Evolutionary conservation across 1,140 invertebrate species (phyloP).

Genomic region (Riptortus pedestris): DNA sequence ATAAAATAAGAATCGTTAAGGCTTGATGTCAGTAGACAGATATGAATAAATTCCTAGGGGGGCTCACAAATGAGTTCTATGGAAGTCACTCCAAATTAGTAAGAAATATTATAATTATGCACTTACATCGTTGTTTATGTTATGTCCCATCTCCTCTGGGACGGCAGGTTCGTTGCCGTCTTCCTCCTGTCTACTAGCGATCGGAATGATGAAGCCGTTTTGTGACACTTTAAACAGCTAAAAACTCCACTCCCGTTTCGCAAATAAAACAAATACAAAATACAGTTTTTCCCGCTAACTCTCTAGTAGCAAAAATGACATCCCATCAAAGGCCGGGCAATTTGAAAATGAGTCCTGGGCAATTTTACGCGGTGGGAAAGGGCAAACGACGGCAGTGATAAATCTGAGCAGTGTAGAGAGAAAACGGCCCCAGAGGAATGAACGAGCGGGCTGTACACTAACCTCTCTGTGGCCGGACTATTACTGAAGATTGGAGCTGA

Average conservation of each 20-base stretch:
- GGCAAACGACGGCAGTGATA: not conserved
- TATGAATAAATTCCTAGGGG: no score
- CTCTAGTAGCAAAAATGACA: not conserved
- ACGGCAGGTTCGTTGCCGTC: conserved; percentile 36
- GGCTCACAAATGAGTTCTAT: no score
- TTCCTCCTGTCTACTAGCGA: conserved; percentile 32
- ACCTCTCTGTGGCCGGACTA: conserved; percentile 6
- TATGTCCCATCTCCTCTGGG: conserved; percentile 41
- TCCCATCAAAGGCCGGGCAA: not conserved
- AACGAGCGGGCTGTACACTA: conserved; percentile 33
- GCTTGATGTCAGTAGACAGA: no score
- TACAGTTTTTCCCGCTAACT: not conserved
- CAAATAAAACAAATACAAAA: not conserved
- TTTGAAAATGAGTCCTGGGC: not conserved
- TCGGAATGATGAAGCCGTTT: conserved; percentile 34
- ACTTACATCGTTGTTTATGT: conserved; percentile 45
- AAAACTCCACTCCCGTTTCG: not conserved
- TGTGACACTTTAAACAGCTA: conserved; percentile 12
- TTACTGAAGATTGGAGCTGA: conserved; percentile 8
- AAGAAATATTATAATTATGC: not conserved
- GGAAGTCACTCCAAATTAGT: no score
- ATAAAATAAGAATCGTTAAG: no score
- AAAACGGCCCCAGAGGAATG: conserved; percentile 34
- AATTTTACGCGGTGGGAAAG: not conserved
- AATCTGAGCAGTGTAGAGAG: not conserved